Conservation (phyloP, 2,888 invertebrate genomes). For the Drosophila paramelanica region DNA sequence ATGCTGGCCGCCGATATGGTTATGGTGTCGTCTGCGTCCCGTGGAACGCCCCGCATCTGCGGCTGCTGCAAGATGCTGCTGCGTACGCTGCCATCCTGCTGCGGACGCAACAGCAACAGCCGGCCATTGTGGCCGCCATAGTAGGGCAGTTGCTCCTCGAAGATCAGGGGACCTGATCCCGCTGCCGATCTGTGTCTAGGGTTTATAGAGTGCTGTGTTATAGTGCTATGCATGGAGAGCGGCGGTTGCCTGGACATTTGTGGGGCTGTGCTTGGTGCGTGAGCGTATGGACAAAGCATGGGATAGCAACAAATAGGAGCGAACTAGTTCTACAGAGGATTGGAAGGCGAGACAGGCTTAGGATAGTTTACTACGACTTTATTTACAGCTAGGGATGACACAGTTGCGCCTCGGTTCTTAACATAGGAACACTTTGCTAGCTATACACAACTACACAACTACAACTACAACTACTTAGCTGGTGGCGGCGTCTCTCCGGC, state of each 20-base stretch:
- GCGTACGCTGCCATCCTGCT: constrained; percentile 56
- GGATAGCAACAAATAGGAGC: constrained; percentile 12
- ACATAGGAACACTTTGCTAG: constrained; percentile 51
- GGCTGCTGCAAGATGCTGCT: constrained; percentile 50
- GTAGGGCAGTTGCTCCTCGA: constrained; percentile 86
- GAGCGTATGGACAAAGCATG: constrained; percentile 34
- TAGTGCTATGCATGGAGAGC: constrained; percentile 37
- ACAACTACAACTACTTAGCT: constrained; percentile 42
- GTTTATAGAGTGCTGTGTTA: constrained; percentile 53
- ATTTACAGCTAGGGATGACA: constrained; percentile 62
- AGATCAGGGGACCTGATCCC: constrained; percentile 54
- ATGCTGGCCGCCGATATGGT: constrained; percentile 85
- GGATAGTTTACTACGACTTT: constrained; percentile 45
- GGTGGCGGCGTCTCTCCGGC: constrained; percentile 10
- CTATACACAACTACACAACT: constrained; percentile 28
- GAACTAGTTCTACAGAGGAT: constrained; percentile 35
- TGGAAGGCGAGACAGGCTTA: constrained; percentile 29
- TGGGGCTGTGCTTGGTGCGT: constrained; percentile 23
- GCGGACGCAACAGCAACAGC: constrained; percentile 85
- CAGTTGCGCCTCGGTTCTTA: constrained; percentile 26
- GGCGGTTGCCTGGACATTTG: constrained; percentile 45
- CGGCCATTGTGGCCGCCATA: constrained; percentile 91
- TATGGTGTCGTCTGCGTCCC: constrained; percentile 77
- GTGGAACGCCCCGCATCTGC: constrained; percentile 38
- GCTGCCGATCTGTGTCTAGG: constrained; percentile 52